phyloP scores from a whole-genome alignment of 2,888 invertebrate genomes.

The Eristalis arbustorum region DNA sequence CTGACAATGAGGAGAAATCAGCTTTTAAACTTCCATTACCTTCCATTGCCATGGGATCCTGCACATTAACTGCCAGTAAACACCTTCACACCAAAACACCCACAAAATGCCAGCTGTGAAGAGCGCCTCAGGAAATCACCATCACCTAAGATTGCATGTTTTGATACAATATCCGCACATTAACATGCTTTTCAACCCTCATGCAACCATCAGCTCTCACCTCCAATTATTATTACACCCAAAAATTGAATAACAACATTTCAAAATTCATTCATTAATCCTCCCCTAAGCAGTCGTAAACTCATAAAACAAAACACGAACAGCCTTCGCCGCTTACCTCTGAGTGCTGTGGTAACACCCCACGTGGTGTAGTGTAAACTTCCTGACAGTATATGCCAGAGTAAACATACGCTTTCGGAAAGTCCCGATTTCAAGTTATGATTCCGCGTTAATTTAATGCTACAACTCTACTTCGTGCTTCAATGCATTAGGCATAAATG shows the following conservation, averaged over 20 bases:
- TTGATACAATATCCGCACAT: slow-evolving; percentile 43
- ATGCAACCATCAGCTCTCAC: background rate
- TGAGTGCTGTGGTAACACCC: background rate
- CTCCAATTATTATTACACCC: background rate
- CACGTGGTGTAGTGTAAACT: slow-evolving; percentile 10
- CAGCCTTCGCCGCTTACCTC: background rate
- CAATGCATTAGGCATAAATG: slow-evolving; percentile 22
- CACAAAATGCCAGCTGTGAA: slow-evolving; percentile 13
- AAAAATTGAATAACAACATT: slow-evolving; percentile 13
- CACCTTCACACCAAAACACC: slow-evolving; percentile 35
- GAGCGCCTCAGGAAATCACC: slow-evolving; percentile 7
- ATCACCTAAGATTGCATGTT: slow-evolving; percentile 45
- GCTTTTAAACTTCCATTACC: background rate
- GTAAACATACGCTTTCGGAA: slow-evolving; percentile 18
- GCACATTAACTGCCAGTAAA: slow-evolving; percentile 32
- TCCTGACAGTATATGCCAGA: slow-evolving; percentile 16
- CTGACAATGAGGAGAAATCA: slow-evolving; percentile 12
- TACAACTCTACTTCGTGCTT: slow-evolving; percentile 7
- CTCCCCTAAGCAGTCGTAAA: slow-evolving; percentile 12
- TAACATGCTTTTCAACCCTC: slow-evolving; percentile 37
- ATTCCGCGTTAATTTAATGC: background rate
- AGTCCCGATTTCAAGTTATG: slow-evolving; percentile 7
- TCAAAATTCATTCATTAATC: slow-evolving; percentile 51
- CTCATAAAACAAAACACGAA: slow-evolving; percentile 38
- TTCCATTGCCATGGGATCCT: background rate